Base-by-base conservation (phyloP, 2,888 invertebrate species). In the Orthosia cruda region DNA sequence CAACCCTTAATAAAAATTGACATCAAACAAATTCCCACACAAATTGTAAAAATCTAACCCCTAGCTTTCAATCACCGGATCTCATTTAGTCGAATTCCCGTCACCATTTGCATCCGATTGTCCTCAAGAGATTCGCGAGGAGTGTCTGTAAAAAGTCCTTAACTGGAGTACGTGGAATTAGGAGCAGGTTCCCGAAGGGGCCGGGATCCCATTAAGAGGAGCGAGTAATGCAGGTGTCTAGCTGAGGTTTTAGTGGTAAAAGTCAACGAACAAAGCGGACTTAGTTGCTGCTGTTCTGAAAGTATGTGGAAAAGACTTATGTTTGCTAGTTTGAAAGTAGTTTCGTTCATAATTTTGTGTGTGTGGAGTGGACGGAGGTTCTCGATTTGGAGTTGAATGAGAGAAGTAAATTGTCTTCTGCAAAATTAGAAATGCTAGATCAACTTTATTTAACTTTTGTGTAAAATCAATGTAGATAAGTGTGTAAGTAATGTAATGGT, bases 71-170 rank as follows among this genome's bases (percentile, higher is more conserved):
- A 84, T 87, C 85, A 87, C 84, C 71, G 61, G 76, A 87, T 77
- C 84, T 89, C 87, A 87, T 89, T 90, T 87, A 87, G 81, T 77
- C 86, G 89, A 92, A 91, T 91, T 92, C 92, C 90, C 92, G 91
- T 88, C 89, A 89, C 89, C 87, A 88, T 92, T 91, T 92, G 90
- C 91, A 89, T 92, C 87, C 88, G 90, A 94, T 93, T 92, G 94
- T 94, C 91, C 93, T 94, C 93, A 88, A 94, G 93, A 94, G 93
- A 91, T 89, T 69, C 76, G 67, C 86, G 90, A 94, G 94, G 90
- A 94, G 94, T 93, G 93, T 93, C 92, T 93, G 91, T 93, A 93
- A 96, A 95, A 95, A 94, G 94, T 93, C 90, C 92, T 94, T 79
- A 87, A 91, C 87, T 89, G 83, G 89, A 94, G 90, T 86, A 90